Percentiles rank a stretch among this genome's conserved stretches.
Conservation (phyloP, 2,797 vertebrate genomes). For the Mus spretus region DNA sequence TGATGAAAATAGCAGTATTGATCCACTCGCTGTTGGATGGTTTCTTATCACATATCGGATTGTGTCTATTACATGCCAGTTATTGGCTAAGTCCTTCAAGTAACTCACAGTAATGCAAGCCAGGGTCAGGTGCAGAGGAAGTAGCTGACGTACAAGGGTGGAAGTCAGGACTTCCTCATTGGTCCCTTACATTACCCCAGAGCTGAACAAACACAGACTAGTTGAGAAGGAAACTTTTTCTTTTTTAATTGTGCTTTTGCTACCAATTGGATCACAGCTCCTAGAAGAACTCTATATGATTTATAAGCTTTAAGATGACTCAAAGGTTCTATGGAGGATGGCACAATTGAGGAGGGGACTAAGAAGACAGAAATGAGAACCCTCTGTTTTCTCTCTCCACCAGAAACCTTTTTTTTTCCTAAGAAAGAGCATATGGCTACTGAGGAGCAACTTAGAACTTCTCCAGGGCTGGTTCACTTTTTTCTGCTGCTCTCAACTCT, state of each 20-base stretch:
- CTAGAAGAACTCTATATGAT: slow-evolving; percentile 39
- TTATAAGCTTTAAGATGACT: slow-evolving; percentile 7
- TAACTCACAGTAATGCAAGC: slow-evolving; percentile 11
- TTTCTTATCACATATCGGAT: background rate
- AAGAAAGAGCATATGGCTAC: background rate
- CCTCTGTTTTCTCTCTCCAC: slow-evolving; percentile 21
- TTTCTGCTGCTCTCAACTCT: background rate
- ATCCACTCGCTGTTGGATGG: background rate
- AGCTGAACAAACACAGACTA: slow-evolving; percentile 47
- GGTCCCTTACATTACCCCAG: background rate
- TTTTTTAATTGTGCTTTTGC: background rate
- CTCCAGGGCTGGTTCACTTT: slow-evolving; percentile 62
- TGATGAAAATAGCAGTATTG: background rate
- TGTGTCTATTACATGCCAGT: background rate
- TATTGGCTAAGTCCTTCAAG: background rate
- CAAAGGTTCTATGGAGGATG: background rate
- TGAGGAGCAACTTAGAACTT: slow-evolving; percentile 16
- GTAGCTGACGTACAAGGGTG: background rate
- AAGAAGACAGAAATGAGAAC: slow-evolving; percentile 21
- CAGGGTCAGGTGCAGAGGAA: slow-evolving; percentile 43
- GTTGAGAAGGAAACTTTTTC: background rate
- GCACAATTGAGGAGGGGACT: background rate
- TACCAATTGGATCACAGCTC: background rate
- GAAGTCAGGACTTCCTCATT: background rate
- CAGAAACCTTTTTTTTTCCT: background rate